phyloP scores from a whole-genome alignment of 2,888 invertebrate species.

The Ophion ventricosus region DNA sequence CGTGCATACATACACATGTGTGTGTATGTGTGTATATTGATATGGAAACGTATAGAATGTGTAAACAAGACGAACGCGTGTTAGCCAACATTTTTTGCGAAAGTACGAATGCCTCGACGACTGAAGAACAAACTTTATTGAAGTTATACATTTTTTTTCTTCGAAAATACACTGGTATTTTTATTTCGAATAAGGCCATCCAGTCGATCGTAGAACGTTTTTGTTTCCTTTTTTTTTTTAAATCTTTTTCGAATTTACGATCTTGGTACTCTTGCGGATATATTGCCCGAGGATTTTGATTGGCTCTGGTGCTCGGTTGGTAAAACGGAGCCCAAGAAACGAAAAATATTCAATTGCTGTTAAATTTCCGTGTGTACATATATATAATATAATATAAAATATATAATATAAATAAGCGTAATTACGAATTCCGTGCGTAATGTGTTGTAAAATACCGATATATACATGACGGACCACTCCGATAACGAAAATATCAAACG shows the following conservation, averaged over 20 bases:
- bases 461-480: constrained; percentile 51
- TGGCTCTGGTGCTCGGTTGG: constrained; percentile 24
- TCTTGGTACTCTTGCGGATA: not conserved
- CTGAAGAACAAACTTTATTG: constrained; percentile 43
- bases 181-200: constrained; percentile 30
- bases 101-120: constrained; percentile 50
- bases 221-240: constrained; percentile 10
- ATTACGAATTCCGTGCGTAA: constrained; percentile 48
- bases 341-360: constrained; percentile 30
- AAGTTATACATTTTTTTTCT: constrained; percentile 63
- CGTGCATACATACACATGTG: constrained; percentile 48
- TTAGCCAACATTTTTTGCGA: constrained; percentile 37
- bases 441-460: constrained; percentile 53
- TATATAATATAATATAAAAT: constrained; percentile 49
- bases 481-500: constrained; percentile 52
- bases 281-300: not conserved
- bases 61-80: constrained; percentile 24
- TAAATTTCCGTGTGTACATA: constrained; percentile 45
- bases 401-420: constrained; percentile 62
- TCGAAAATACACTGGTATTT: constrained; percentile 69
- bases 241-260: constrained; percentile 6
- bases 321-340: constrained; percentile 11
- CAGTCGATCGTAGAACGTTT: constrained; percentile 11
- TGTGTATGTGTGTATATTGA: constrained; percentile 34
- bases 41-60: constrained; percentile 16